Conservation (phyloP, 1,140 invertebrate genomes). For the Ctenoplectra terminalis region DNA sequence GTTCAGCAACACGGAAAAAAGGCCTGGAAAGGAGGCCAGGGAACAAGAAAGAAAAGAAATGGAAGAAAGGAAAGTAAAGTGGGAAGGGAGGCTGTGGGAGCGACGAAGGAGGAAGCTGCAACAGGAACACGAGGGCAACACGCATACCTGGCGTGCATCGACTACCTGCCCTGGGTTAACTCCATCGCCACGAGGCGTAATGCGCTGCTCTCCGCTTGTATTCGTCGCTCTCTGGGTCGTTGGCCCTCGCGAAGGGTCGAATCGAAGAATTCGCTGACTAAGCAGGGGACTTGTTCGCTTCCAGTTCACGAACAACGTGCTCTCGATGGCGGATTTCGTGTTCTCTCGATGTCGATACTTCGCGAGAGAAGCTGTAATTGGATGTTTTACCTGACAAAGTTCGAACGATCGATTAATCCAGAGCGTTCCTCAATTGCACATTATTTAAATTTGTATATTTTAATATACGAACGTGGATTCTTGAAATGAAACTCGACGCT, state of each 20-base stretch:
- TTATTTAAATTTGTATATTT: no score
- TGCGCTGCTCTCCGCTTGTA: constrained; percentile 16
- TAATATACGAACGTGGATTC: no score
- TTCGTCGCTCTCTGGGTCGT: constrained; percentile 34
- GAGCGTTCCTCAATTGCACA: no score
- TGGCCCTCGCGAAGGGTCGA: constrained; percentile 26
- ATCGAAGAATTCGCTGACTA: constrained; percentile 43
- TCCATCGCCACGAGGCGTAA: constrained; percentile 46
- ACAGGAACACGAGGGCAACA: constrained; percentile 55
- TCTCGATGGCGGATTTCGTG: no score
- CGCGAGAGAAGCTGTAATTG: no score
- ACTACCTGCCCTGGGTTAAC: constrained; percentile 64
- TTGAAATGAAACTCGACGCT: no score
- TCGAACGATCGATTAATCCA: no score
- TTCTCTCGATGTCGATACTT: no score
- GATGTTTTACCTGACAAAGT: no score
- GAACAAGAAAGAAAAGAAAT: background rate
- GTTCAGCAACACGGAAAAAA: constrained; percentile 37
- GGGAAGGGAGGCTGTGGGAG: background rate
- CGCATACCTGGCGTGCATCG: constrained; percentile 66
- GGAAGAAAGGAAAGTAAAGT: background rate
- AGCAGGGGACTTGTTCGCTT: background rate
- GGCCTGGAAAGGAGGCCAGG: background rate
- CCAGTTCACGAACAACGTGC: background rate
- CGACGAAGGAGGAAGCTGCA: constrained; percentile 33